Percentiles rank a stretch among this genome's conserved stretches.
These are phyloP conservation scores for Phocoena phocoena DNA, from an alignment of 2,113 vertebrate genomes.

Conservation along the genomic window DNA sequence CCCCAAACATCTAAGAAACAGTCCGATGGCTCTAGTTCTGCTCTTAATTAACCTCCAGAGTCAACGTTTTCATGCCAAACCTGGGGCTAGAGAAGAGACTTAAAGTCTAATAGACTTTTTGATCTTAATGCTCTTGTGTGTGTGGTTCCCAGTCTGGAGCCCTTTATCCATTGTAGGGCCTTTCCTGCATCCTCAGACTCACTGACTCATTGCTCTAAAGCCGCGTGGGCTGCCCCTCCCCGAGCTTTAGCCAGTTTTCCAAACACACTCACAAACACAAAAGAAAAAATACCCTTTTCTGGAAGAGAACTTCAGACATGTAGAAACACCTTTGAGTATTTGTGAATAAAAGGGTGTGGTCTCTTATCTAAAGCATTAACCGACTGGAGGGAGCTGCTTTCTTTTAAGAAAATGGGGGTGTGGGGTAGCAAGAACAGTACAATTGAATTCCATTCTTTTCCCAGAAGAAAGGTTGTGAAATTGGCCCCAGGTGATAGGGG, in stretches of 20 bases:
- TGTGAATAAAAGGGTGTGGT: conserved; percentile 43
- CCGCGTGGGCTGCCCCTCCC: not conserved
- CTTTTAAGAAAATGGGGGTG: not conserved
- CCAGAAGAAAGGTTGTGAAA: conserved; percentile 49
- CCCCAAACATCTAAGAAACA: not conserved
- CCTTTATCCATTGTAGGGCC: not conserved
- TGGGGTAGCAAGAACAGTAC: not conserved
- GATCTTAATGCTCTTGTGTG: not conserved
- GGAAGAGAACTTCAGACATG: conserved; percentile 50
- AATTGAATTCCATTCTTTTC: conserved; percentile 45
- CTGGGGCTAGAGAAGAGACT: not conserved
- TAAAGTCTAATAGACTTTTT: not conserved
- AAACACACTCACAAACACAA: not conserved
- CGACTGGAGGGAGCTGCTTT: not conserved
- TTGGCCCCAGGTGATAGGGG: not conserved
- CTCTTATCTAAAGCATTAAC: conserved; percentile 33
- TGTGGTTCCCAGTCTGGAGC: not conserved
- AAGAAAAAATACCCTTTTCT: conserved; percentile 40
- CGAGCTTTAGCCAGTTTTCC: not conserved
- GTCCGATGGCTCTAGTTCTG: not conserved
- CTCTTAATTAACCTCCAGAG: not conserved
- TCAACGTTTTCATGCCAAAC: not conserved
- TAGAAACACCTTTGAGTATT: conserved; percentile 45
- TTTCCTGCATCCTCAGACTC: not conserved
- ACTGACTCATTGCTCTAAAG: conserved; percentile 3